These are phyloP conservation scores for Neodiprion pinetum DNA, from an alignment of 1,140 invertebrate species.

Conservation along the genomic window DNA sequence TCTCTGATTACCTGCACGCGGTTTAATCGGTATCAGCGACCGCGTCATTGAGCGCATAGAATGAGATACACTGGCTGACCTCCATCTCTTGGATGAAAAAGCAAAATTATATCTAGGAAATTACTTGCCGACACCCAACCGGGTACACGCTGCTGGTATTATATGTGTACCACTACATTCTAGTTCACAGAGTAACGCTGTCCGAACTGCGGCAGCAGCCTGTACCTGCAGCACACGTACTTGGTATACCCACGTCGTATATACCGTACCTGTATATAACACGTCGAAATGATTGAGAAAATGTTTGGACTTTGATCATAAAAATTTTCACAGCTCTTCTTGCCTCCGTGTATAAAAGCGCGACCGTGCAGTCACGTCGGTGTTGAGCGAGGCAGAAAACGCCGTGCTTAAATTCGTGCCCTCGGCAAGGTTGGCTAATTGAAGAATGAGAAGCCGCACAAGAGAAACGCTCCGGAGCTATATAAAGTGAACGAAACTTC, in stretches of 20 bases:
- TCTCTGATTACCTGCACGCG: too few relatives aligned
- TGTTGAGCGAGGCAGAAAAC: background rate
- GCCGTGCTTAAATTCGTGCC: background rate
- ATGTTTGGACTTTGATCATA: background rate
- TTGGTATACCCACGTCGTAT: background rate
- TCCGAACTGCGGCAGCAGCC: background rate
- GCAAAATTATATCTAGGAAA: conserved; percentile 7
- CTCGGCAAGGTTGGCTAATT: background rate
- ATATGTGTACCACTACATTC: background rate
- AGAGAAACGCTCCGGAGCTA: too few relatives aligned
- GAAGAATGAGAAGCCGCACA: background rate
- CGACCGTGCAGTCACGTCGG: background rate
- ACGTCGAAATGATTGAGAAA: background rate
- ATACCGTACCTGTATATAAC: background rate
- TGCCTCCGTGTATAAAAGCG: too few relatives aligned
- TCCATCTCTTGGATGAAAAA: conserved; percentile 5
- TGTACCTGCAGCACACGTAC: background rate
- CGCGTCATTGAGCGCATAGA: background rate
- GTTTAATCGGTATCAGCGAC: too few relatives aligned
- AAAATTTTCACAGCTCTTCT: too few relatives aligned
- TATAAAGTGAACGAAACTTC: too few relatives aligned
- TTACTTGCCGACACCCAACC: conserved; percentile 1
- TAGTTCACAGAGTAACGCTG: conserved; percentile 2
- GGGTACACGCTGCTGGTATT: background rate
- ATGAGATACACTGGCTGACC: conserved; percentile 6